Percentiles rank a stretch among this genome's conserved stretches.
Conservation (phyloP, 2,888 invertebrate species). For the Listrodromus nycthemerus region DNA sequence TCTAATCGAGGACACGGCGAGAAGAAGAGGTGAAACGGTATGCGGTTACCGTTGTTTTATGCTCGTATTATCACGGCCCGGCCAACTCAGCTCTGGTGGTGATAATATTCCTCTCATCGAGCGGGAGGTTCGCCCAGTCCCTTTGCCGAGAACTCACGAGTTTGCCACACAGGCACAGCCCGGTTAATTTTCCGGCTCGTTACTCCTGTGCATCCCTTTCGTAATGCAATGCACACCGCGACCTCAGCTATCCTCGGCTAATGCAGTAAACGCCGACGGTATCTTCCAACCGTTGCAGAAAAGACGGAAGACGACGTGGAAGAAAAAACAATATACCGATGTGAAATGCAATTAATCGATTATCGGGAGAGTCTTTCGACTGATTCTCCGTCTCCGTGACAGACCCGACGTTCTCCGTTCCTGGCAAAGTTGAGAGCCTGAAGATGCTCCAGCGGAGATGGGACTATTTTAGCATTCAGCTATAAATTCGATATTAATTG, state of each 20-base stretch:
- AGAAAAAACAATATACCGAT: background rate
- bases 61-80: background rate
- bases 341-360: background rate
- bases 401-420: background rate
- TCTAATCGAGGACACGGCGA: conserved; percentile 1
- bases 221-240: background rate
- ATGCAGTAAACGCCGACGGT: background rate
- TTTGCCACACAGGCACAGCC: background rate
- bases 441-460: conserved; percentile 1
- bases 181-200: conserved; percentile 31
- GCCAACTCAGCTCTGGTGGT: background rate
- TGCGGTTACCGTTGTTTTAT: background rate
- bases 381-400: background rate
- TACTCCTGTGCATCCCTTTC: conserved; percentile 2
- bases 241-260: background rate
- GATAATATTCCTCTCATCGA: conserved; percentile 23
- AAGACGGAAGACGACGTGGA: background rate
- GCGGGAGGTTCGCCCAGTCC: background rate
- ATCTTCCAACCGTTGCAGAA: background rate
- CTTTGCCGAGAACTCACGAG: conserved; percentile 31
- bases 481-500: conserved; percentile 62
- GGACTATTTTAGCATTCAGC: conserved; percentile 51
- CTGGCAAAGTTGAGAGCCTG: conserved; percentile 7
- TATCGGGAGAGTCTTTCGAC: background rate
- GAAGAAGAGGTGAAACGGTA: conserved; percentile 3